Evolutionary conservation across 2,888 invertebrate species (phyloP), one percentile per base, ranked within the genome.

Genomic region (Spisula subtruncata): DNA sequence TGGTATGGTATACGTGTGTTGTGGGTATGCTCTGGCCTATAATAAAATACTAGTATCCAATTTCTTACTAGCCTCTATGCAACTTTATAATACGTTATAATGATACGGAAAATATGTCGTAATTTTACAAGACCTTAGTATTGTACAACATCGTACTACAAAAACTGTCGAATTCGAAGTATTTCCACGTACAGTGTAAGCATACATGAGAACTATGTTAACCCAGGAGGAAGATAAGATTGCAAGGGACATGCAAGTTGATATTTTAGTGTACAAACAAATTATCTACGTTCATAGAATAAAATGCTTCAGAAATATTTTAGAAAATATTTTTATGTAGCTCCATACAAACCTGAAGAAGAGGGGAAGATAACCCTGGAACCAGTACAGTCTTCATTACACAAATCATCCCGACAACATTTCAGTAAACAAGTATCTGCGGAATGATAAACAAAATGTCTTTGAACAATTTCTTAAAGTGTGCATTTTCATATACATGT

Each of bases 301-400:
- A 25, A 25, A 66, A 66, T 4, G 10, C n/a, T 66, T 66, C 25
- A 66, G 5, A 66, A 41, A 41, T 8, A 66, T 25, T 25, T 66
- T 12, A 66, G n/a, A 25, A 25, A 66, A 51, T 14, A 25, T 25
- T 10, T 4, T 20, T 20, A 6, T 25, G 10, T 25, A 25, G 8
- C 41, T 41, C 8, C 8, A 25, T 66, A 32, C 75, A 32, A 29
- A 75, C 75, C 75, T 32, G 32, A 12, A 14, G 75, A 75, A 48
- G 81, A 29, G 0, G 32, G 35, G 41, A 81, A 48, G 12, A 84
- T 51, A 14, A 84, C 84, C 2, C 84, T 16, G 51, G n/a, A 10
- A 16, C 84, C 84, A 0, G 29, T 46, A 51, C 84, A 84, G 75
- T 84, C 75, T 32, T 71, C 25, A 46, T 84, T 84, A 32, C 84